Evolutionary conservation across 2,888 invertebrate genomes (phyloP).

Genomic region (Phengaris alcon): DNA sequence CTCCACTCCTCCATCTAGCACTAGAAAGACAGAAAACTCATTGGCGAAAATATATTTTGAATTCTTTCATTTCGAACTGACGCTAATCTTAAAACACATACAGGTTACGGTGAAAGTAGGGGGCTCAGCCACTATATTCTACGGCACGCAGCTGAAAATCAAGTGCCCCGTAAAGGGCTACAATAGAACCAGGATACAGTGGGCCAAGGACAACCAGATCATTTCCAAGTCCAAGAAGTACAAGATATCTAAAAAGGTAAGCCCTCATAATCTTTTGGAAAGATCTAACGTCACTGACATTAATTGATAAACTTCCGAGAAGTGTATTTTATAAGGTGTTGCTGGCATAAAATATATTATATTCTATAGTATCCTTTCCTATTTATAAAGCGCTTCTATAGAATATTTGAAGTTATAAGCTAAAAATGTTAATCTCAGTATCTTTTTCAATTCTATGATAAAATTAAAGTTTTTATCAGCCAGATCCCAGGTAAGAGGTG

Average conservation of each 20-base stretch:
- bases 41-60: not conserved
- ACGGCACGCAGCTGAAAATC: constrained; percentile 94
- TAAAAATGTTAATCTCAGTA: no score
- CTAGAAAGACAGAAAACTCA: not conserved
- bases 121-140: constrained; percentile 92
- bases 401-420: no score
- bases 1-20: not conserved
- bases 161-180: constrained; percentile 94
- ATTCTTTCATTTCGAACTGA: not conserved
- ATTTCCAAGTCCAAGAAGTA: constrained; percentile 89
- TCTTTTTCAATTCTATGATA: no score
- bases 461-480: no score
- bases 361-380: not conserved
- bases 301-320: not conserved
- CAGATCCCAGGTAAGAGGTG: no score
- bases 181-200: constrained; percentile 89
- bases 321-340: not conserved
- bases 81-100: not conserved
- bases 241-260: constrained; percentile 90
- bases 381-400: not conserved
- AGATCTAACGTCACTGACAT: not conserved
- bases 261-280: not conserved
- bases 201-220: constrained; percentile 92
- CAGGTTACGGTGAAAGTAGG: constrained; percentile 91
- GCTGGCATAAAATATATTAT: not conserved